phyloP scores from a whole-genome alignment of 2,888 invertebrate species.

The Cenopis cana region DNA sequence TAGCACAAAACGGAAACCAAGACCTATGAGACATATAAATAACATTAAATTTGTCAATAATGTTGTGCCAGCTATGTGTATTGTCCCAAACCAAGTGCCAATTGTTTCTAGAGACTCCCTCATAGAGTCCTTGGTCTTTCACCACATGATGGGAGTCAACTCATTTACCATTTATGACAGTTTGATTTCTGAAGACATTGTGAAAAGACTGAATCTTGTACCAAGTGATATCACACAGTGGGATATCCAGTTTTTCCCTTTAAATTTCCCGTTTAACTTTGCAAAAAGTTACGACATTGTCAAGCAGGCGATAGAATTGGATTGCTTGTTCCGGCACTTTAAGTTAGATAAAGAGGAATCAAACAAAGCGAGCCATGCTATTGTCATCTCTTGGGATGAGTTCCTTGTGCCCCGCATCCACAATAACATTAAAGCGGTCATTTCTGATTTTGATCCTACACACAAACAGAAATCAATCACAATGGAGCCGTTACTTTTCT shows the following conservation, averaged over 20 bases:
- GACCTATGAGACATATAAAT: conserved; percentile 55
- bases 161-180: conserved; percentile 88
- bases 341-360: conserved; percentile 78
- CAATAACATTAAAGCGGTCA: conserved; percentile 80
- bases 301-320: conserved; percentile 84
- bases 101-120: conserved; percentile 83
- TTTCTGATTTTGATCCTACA: conserved; percentile 81
- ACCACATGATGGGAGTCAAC: conserved; percentile 87
- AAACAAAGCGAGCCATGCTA: conserved; percentile 81
- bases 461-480: conserved; percentile 67
- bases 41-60: conserved; percentile 76
- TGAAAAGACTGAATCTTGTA: conserved; percentile 74
- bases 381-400: conserved; percentile 87
- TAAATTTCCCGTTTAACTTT: conserved; percentile 87
- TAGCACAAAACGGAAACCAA: conserved; percentile 69
- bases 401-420: conserved; percentile 87
- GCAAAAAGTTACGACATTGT: conserved; percentile 79
- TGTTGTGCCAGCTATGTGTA: conserved; percentile 86
- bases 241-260: conserved; percentile 85
- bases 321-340: conserved; percentile 87
- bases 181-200: conserved; percentile 81
- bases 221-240: conserved; percentile 81
- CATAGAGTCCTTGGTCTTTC: conserved; percentile 88
- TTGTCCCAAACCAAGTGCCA: conserved; percentile 85
- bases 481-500: conserved; percentile 70